A percentile compares a stretch with the other conserved stretches of the same genome.
Evolutionary conservation across 2,113 vertebrate genomes (phyloP).

Genomic region (Bolborhynchus lineola): DNA sequence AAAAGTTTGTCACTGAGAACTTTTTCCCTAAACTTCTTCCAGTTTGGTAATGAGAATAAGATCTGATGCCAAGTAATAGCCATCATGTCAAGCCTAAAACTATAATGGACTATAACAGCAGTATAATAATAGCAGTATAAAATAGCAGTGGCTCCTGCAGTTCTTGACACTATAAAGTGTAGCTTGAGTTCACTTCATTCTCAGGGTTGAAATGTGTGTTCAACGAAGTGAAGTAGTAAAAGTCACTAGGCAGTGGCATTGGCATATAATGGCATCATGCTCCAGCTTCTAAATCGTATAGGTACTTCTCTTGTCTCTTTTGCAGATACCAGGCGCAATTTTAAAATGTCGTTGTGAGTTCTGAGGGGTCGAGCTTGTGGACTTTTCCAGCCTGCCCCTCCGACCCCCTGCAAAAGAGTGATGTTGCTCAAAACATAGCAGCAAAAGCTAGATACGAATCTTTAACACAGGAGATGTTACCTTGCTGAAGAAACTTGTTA

Average conservation of each 20-base stretch:
- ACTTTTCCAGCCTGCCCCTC: background rate
- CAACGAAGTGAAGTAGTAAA: background rate
- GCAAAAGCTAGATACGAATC: background rate
- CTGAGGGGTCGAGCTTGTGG: background rate
- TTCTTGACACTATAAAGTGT: background rate
- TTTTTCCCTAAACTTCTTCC: background rate
- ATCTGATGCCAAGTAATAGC: background rate
- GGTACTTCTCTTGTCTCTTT: background rate
- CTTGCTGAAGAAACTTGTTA: background rate
- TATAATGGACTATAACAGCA: background rate
- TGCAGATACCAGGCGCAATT: background rate
- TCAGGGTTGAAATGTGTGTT: background rate
- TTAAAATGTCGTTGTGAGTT: background rate
- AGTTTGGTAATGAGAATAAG: background rate
- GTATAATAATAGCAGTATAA: background rate
- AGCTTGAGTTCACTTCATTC: background rate
- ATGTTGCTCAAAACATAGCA: background rate
- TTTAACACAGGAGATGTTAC: background rate
- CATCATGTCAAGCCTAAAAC: background rate
- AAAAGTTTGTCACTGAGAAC: background rate
- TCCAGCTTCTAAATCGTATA: background rate
- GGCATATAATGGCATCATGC: rapidly evolving
- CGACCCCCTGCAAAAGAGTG: background rate
- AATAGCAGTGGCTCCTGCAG: background rate
- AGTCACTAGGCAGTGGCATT: background rate